A percentile compares a stretch with the other conserved stretches of the same genome.
These are phyloP conservation scores for Alouatta palliata DNA, from an alignment of 2,113 vertebrate species.

Conservation along the genomic window DNA sequence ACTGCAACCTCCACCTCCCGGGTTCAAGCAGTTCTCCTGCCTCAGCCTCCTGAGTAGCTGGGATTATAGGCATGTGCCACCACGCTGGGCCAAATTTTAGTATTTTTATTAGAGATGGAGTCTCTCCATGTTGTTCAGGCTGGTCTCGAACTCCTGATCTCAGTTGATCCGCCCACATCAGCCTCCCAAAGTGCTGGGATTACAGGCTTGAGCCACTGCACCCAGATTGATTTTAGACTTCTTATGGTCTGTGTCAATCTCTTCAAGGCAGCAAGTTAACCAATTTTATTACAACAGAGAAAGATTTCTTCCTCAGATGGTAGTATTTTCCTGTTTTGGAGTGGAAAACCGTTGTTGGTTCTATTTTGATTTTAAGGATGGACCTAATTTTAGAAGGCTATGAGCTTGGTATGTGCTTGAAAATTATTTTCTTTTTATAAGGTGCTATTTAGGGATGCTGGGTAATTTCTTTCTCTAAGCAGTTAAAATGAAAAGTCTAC, in stretches of 20 bases:
- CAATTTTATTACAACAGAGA: neutral
- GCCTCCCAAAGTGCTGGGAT: too few relatives aligned
- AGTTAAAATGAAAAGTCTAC: neutral
- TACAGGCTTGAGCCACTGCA: too few relatives aligned
- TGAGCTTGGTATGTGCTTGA: neutral
- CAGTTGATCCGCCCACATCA: too few relatives aligned
- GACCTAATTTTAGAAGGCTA: neutral
- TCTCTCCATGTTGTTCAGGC: too few relatives aligned
- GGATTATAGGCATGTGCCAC: too few relatives aligned
- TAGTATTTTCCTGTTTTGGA: neutral
- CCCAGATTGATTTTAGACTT: too few relatives aligned
- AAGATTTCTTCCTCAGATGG: neutral
- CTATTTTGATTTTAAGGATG: neutral
- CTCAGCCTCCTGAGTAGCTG: too few relatives aligned
- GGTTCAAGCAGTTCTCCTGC: too few relatives aligned
- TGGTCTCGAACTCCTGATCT: too few relatives aligned
- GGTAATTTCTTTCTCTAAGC: neutral
- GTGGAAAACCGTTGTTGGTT: neutral
- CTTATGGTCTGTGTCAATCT: neutral
- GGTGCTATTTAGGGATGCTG: neutral
- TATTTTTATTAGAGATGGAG: too few relatives aligned
- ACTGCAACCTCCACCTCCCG: too few relatives aligned
- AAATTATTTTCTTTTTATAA: neutral
- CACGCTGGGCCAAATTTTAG: too few relatives aligned
- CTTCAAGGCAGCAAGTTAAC: neutral